These are phyloP conservation scores for Sitobion miscanthi DNA, from an alignment of 1,140 invertebrate species.

Conservation along the genomic window DNA sequence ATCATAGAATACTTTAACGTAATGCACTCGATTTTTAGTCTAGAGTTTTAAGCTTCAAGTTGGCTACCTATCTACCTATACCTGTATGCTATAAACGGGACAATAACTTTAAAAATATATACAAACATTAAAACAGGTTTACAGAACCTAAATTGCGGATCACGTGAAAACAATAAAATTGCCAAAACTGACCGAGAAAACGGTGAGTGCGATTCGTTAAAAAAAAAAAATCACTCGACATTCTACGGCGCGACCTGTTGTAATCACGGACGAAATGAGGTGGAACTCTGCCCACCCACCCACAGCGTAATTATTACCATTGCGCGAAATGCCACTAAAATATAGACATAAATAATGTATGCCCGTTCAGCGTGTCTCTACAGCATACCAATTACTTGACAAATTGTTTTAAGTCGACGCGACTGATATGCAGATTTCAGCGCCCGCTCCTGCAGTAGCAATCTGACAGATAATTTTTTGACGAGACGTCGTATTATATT, in stretches of 20 bases:
- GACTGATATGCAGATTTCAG: background rate
- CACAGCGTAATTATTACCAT: background rate
- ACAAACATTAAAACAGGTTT: background rate
- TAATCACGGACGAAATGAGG: background rate
- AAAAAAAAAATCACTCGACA: background rate
- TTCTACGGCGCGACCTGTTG: background rate
- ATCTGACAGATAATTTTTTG: background rate
- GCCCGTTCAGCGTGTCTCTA: background rate
- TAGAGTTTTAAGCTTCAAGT: background rate
- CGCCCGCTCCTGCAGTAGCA: background rate
- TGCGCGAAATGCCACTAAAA: background rate
- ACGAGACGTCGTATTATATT: background rate
- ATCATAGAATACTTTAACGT: background rate
- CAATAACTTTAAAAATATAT: background rate
- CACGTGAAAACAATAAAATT: background rate
- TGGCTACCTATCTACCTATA: background rate
- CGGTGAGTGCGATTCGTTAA: background rate
- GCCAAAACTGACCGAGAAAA: background rate
- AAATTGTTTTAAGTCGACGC: background rate
- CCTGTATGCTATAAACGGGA: background rate
- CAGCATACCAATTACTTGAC: background rate
- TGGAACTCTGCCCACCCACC: background rate
- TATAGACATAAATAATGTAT: background rate
- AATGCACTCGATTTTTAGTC: background rate
- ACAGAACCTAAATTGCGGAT: background rate